Evolutionary conservation across 2,797 vertebrate genomes (phyloP).

Genomic region (Myotis vivesi): DNA sequence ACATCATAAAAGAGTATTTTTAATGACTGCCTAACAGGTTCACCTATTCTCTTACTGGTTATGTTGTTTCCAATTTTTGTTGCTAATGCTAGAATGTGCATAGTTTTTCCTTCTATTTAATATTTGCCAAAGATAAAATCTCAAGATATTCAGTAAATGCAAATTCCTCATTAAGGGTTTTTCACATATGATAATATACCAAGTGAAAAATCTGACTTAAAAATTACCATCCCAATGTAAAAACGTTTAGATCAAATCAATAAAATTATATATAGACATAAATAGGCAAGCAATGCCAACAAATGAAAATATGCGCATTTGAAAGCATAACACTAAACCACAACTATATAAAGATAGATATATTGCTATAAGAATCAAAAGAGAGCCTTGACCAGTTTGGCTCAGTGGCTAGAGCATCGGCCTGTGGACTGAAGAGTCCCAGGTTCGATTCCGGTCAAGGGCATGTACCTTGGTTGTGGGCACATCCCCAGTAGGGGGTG

Average conservation of each 20-base stretch:
- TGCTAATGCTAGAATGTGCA: background rate
- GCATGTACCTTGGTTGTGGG: too few relatives aligned
- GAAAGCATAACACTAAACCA: background rate
- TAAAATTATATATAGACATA: background rate
- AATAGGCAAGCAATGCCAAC: background rate
- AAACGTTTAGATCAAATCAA: background rate
- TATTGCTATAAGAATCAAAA: background rate
- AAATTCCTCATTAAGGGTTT: background rate
- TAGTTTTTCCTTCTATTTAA: background rate
- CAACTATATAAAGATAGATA: background rate
- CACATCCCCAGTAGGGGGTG: too few relatives aligned
- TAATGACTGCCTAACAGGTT: background rate
- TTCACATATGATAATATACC: background rate
- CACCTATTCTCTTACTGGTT: background rate
- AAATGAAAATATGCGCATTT: background rate
- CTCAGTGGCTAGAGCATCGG: too few relatives aligned
- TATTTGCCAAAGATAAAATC: slow-evolving; percentile 1
- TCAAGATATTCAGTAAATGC: background rate
- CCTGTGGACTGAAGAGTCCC: too few relatives aligned
- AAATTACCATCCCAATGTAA: background rate
- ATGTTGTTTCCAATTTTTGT: background rate
- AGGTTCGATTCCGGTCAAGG: too few relatives aligned
- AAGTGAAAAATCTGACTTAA: background rate
- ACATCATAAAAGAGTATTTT: too few relatives aligned
- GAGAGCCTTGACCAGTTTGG: too few relatives aligned